These are phyloP conservation scores for Calameuta filiformis DNA, from an alignment of 2,888 invertebrate species.

Conservation along the genomic window DNA sequence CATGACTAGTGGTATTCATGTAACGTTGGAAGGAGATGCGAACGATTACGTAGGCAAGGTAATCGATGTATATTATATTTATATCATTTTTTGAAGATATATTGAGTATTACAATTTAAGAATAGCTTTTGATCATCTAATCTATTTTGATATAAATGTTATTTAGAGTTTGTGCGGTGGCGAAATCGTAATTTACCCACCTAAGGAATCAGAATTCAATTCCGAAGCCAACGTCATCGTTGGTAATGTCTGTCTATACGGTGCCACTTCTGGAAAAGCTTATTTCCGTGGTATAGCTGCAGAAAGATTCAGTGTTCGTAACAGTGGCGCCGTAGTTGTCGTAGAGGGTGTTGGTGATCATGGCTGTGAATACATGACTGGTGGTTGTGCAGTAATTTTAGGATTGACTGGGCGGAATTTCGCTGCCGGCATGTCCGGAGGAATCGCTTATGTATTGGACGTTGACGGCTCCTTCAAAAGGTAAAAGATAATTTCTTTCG, in stretches of 20 bases:
- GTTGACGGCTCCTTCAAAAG: slow-evolving; percentile 83
- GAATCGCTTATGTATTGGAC: slow-evolving; percentile 95
- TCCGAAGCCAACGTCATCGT: slow-evolving; percentile 97
- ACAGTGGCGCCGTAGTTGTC: slow-evolving; percentile 95
- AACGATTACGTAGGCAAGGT: slow-evolving; percentile 98
- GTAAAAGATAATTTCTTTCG: slow-evolving; percentile 47
- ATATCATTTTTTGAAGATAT: neutral
- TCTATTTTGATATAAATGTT: slow-evolving; percentile 9
- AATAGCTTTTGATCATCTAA: neutral
- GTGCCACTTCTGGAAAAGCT: slow-evolving; percentile 94
- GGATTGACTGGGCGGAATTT: slow-evolving; percentile 97
- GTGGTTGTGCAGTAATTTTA: slow-evolving; percentile 89
- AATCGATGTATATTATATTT: slow-evolving; percentile 14
- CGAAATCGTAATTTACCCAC: slow-evolving; percentile 91
- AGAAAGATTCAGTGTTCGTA: slow-evolving; percentile 97
- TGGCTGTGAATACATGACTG: slow-evolving; percentile 99
- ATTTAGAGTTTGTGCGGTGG: slow-evolving; percentile 91
- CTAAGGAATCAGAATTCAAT: slow-evolving; percentile 84
- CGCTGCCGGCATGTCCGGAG: slow-evolving; percentile 98
- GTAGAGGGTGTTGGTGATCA: slow-evolving; percentile 99
- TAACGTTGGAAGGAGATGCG: slow-evolving; percentile 94
- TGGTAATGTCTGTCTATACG: slow-evolving; percentile 98
- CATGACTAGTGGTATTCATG: slow-evolving; percentile 88
- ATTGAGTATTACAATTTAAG: neutral
- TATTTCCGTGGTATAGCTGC: slow-evolving; percentile 97